Evolutionary conservation across 1,140 invertebrate species (phyloP).

Genomic region (Neomicropteryx cornuta): DNA sequence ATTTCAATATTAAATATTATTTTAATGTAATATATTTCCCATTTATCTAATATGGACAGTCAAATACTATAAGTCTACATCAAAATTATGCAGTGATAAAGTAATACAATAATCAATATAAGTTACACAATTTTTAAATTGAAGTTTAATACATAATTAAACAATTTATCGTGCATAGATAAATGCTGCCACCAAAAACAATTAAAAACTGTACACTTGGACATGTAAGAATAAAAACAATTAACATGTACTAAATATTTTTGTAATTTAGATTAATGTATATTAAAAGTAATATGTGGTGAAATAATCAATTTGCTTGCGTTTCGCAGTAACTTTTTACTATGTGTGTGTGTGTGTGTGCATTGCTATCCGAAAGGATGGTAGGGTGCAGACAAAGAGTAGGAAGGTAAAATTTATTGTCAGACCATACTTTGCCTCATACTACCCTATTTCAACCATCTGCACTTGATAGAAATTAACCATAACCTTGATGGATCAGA

Average conservation of each 20-base stretch:
- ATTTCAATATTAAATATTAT: slow-evolving; percentile 1
- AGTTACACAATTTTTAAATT: background rate
- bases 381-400: no score
- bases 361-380: no score
- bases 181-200: background rate
- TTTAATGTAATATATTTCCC: slow-evolving; percentile 1
- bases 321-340: no score
- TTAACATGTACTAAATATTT: background rate
- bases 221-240: background rate
- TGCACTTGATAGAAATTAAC: no score
- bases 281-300: slow-evolving; percentile 1
- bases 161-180: background rate
- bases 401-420: no score
- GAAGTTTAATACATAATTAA: slow-evolving; percentile 1
- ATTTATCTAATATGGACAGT: no score
- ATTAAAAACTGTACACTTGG: background rate
- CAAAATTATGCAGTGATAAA: slow-evolving; percentile 1
- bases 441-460: no score
- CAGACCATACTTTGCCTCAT: no score
- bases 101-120: background rate
- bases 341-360: no score
- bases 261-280: slow-evolving; percentile 6
- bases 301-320: no score
- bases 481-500: no score
- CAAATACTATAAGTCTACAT: slow-evolving; percentile 2